Base-by-base conservation (phyloP, 2,888 invertebrate genomes). In the Tachystola acroxantha region DNA sequence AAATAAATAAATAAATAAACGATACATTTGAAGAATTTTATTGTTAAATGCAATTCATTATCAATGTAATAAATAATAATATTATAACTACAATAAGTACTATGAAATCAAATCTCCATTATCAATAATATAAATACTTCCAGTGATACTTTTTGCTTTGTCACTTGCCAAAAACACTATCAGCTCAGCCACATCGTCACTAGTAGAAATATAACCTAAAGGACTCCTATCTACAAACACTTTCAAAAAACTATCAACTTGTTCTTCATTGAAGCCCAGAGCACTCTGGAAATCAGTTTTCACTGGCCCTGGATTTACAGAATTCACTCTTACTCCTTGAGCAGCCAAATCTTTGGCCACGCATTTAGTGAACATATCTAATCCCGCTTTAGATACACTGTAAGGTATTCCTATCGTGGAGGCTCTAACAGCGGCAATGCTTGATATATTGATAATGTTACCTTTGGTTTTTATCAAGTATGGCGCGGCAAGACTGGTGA, bases 291-390 rank as follows among this genome's bases (percentile, higher is more conserved):
- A n/a, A n/a, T n/a, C n/a, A n/a, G n/a, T n/a, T n/a, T n/a, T n/a
- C n/a, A n/a, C n/a, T n/a, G n/a, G n/a, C n/a, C n/a, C n/a, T n/a
- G n/a, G n/a, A n/a, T n/a, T n/a, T n/a, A n/a, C n/a, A n/a, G n/a
- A n/a, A n/a, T n/a, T n/a, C n/a, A n/a, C n/a, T n/a, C n/a, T n/a
- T n/a, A n/a, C n/a, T n/a, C n/a, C n/a, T n/a, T n/a, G n/a, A n/a
- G n/a, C n/a, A n/a, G n/a, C n/a, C n/a, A n/a, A n/a, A n/a, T n/a
- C n/a, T n/a, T n/a, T n/a, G n/a, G n/a, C n/a, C n/a, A n/a, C n/a
- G n/a, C n/a, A n/a, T n/a, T n/a, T n/a, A n/a, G 93, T 93, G 45
- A 94, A 88, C 55, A 93, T 93, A 66, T 93, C 93, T 9, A 93
- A 53, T 3, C 92, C 92, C 20, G 91, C 79, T 70, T 94, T 94